Base-by-base conservation (phyloP, 2,888 invertebrate species). In the Timema podura region DNA sequence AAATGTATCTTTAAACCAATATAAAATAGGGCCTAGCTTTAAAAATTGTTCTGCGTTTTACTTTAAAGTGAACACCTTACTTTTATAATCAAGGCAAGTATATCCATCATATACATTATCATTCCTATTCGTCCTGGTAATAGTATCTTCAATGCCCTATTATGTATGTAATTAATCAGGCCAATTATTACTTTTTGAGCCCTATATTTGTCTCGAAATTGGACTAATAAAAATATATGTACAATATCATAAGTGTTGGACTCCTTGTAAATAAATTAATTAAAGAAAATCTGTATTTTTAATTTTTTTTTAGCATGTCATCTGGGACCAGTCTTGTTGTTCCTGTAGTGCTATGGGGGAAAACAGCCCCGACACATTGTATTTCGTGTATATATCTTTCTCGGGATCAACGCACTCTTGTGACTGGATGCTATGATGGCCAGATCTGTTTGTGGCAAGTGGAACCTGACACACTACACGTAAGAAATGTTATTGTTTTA, bases 401-500 rank as follows among this genome's bases (percentile, higher is more conserved):
- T 30, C 88, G 91, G 72, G 96, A 98, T 82, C 93, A 96, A 81
- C 91, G 89, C 80, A 95, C 95, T 10, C 85, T 99, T 65, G 93
- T 97, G 65, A 98, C 98, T 5, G 98, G 98, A 48, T 96, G 97
- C 81, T 95, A 97, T 79, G 98, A 99, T 83, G 99, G 98, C 7
- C 98, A 98, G 82, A 94, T 99, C 76, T 96, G 96, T 79, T 86
- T 98, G 67, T 99, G 98, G 98, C 90, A 92, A 82, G 89, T 93
- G 57, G 91, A 94, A 75, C 91, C 93, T 0, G 89, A 90, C 74
- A 89, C 90, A 0, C 80, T 95, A 73, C 91, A 93, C 82, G 86
- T 85, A 78, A 16, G 11, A 11, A n/a, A 15, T 61, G 30, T 13
- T 11, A 61, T 61, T 61, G 13, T 61, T 51, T 51, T 51, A 51